phyloP scores from a whole-genome alignment of 2,113 vertebrate genomes.

The Sinocyclocheilus grahami region DNA sequence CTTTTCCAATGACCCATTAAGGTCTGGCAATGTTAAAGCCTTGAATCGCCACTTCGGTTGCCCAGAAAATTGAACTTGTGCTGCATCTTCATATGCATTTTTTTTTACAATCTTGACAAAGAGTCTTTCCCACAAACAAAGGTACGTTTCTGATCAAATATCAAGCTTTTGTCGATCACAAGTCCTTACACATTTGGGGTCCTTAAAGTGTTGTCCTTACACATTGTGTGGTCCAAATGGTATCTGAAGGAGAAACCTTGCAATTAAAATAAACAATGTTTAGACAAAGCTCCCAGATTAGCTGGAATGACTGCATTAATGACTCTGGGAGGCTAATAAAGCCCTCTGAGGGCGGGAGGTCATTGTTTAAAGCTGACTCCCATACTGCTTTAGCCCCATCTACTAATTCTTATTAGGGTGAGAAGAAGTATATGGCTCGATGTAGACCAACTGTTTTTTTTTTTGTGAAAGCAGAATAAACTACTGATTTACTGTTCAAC shows the following conservation, averaged over 20 bases:
- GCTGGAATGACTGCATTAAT: conserved; percentile 60
- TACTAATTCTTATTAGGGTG: conserved; percentile 75
- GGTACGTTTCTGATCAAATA: background rate
- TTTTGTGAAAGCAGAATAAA: background rate
- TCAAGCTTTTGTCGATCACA: background rate
- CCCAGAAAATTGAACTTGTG: conserved; percentile 68
- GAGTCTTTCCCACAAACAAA: background rate
- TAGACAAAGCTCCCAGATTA: conserved; percentile 67
- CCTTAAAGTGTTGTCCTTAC: too few species aligned
- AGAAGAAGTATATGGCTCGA: conserved; percentile 70
- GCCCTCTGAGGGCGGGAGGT: conserved; percentile 35
- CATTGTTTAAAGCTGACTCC: conserved; percentile 67
- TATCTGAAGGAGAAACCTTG: conserved; percentile 58
- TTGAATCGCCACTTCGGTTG: conserved; percentile 65
- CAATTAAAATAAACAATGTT: conserved; percentile 67
- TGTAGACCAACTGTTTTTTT: conserved; percentile 72
- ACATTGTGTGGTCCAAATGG: conserved; percentile 59
- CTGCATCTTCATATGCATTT: background rate
- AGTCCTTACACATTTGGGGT: background rate
- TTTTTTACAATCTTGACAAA: background rate
- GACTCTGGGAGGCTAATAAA: conserved; percentile 61
- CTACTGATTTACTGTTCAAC: background rate
- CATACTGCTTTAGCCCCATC: conserved; percentile 64
- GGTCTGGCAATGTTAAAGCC: conserved; percentile 77
- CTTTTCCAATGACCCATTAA: conserved; percentile 67